Conservation (phyloP, 2,888 invertebrate genomes). For the Dyspetes luteomarginatus region DNA sequence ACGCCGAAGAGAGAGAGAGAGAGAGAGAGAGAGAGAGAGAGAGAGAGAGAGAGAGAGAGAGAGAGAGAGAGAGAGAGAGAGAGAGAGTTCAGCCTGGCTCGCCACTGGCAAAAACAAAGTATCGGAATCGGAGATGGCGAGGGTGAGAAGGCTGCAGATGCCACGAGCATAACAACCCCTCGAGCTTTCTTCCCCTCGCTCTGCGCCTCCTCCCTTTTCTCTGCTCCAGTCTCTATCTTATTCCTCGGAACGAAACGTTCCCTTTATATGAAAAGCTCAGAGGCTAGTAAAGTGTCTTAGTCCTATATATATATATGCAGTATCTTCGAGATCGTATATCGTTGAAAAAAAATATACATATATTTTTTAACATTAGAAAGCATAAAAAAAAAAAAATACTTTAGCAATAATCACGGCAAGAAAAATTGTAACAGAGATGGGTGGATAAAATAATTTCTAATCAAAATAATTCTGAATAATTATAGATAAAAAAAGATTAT, state of each 20-base stretch:
- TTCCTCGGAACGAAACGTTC: conserved; percentile 68
- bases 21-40: conserved; percentile 17
- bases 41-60: conserved; percentile 15
- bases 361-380: neutral
- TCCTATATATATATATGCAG: conserved; percentile 1
- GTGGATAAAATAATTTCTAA: too few species aligned
- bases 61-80: conserved; percentile 15
- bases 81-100: conserved; percentile 24
- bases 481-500: too few species aligned
- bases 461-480: too few species aligned
- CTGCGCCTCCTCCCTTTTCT: conserved; percentile 15
- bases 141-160: conserved; percentile 76
- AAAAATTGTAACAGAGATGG: too few species aligned
- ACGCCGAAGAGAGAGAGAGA: conserved; percentile 4
- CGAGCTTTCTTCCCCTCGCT: conserved; percentile 18
- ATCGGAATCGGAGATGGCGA: conserved; percentile 72
- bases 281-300: conserved; percentile 10
- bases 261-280: conserved; percentile 72
- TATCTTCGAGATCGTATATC: neutral
- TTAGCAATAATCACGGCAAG: too few species aligned
- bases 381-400: neutral
- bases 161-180: conserved; percentile 74
- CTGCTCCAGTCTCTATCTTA: conserved; percentile 69
- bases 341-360: neutral
- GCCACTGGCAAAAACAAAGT: conserved; percentile 72